These are phyloP conservation scores for Bagarius yarrelli DNA, from an alignment of 2,113 vertebrate genomes.

Conservation along the genomic window DNA sequence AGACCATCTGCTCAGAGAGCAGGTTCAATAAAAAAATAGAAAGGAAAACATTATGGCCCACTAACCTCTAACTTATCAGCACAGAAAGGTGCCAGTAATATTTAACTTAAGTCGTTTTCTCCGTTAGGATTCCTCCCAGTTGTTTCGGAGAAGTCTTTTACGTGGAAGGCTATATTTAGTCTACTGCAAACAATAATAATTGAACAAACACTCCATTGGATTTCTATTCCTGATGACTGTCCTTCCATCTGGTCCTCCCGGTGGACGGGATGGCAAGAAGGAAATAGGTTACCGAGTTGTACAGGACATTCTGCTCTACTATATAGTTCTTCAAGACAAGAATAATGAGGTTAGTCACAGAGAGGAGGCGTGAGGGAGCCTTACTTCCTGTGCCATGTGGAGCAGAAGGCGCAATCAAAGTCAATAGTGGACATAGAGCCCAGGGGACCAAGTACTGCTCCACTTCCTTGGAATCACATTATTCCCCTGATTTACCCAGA, in stretches of 20 bases:
- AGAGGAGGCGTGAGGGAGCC: constrained; percentile 22
- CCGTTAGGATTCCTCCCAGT: no score
- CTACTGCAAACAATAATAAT: no score
- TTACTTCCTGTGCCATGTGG: constrained; percentile 9
- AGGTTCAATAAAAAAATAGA: not conserved
- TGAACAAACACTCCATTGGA: no score
- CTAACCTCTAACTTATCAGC: not conserved
- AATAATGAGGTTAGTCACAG: constrained; percentile 38
- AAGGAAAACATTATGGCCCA: not conserved
- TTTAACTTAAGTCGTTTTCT: not conserved
- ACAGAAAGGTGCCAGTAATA: not conserved
- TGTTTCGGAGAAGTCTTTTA: not conserved
- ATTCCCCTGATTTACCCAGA: not conserved
- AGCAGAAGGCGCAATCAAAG: constrained; percentile 41
- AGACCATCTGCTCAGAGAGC: not conserved
- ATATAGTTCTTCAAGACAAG: constrained; percentile 18
- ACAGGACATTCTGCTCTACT: constrained; percentile 19
- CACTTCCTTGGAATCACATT: constrained; percentile 28
- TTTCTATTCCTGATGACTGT: not conserved
- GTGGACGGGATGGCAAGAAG: constrained; percentile 1
- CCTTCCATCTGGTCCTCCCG: not conserved
- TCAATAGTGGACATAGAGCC: constrained; percentile 24
- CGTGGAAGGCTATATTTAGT: not conserved
- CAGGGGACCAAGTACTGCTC: constrained; percentile 31
- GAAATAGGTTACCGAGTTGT: constrained; percentile 3